These are phyloP conservation scores for Ypsolopha sequella DNA, from an alignment of 2,888 invertebrate genomes.

Conservation along the genomic window DNA sequence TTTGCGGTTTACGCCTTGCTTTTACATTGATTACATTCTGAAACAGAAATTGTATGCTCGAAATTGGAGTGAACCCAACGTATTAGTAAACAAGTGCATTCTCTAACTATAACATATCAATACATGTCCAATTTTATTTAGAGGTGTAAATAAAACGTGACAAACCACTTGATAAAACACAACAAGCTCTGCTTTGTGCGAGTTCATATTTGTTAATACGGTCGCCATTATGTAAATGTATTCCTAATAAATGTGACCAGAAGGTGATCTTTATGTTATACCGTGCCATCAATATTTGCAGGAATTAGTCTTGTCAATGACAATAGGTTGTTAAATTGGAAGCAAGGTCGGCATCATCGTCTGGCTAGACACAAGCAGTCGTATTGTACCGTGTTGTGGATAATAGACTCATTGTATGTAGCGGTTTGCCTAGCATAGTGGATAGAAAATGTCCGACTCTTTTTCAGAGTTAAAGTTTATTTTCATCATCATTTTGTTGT, in stretches of 20 bases:
- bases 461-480: neutral
- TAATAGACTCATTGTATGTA: neutral
- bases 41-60: no score
- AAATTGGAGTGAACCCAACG: no score
- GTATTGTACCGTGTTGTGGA: conserved; percentile 1
- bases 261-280: neutral
- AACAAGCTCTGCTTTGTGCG: neutral
- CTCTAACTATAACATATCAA: neutral
- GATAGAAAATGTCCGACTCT: neutral
- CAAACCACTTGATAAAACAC: neutral
- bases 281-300: conserved; percentile 7
- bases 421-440: neutral
- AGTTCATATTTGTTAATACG: no score
- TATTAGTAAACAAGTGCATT: no score
- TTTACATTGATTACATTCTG: neutral
- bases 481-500: neutral
- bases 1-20: conserved; percentile 3
- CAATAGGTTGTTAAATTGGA: conserved; percentile 29
- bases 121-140: neutral
- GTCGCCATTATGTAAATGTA: no score
- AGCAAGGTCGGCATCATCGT: conserved; percentile 29
- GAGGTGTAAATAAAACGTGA: neutral
- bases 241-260: neutral
- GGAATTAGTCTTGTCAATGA: conserved; percentile 14
- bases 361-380: conserved; percentile 22